Conservation (phyloP, 2,113 vertebrate genomes). For the Mastomys natalensis region DNA sequence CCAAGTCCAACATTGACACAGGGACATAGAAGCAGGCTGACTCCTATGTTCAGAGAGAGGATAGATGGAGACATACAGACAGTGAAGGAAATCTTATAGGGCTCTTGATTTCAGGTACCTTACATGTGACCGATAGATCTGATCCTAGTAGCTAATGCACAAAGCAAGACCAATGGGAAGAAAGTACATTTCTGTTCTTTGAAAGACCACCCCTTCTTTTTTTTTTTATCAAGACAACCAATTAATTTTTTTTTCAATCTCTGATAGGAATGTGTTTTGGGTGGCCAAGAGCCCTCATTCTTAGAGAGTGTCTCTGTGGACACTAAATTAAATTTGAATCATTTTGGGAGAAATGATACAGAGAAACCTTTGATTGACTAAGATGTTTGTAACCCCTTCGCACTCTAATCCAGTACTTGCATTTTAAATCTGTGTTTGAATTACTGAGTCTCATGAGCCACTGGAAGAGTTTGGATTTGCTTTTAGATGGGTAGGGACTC, state of each 20-base stretch:
- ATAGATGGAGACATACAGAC: not conserved
- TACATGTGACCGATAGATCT: not conserved
- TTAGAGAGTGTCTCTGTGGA: not conserved
- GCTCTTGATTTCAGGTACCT: not conserved
- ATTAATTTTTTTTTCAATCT: not conserved
- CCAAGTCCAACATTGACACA: not conserved
- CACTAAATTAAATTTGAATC: not conserved
- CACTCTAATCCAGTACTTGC: not conserved
- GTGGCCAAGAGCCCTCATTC: not conserved
- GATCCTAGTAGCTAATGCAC: not conserved
- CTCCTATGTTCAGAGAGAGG: not conserved
- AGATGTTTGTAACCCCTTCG: not conserved
- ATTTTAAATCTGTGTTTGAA: not conserved
- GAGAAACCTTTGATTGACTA: not conserved
- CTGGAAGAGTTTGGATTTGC: not conserved
- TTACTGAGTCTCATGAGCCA: not conserved
- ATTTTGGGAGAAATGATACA: not conserved
- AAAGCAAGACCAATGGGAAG: not conserved
- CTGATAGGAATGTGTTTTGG: not conserved
- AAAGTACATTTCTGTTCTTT: not conserved
- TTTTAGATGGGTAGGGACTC: not conserved
- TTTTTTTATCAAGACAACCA: not conserved
- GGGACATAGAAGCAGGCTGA: not conserved
- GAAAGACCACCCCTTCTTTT: conserved; percentile 20
- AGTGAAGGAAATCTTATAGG: not conserved